A percentile compares a stretch with the other conserved stretches of the same genome.
Conservation (phyloP, 2,888 invertebrate species). For the Cheilosia variabilis region DNA sequence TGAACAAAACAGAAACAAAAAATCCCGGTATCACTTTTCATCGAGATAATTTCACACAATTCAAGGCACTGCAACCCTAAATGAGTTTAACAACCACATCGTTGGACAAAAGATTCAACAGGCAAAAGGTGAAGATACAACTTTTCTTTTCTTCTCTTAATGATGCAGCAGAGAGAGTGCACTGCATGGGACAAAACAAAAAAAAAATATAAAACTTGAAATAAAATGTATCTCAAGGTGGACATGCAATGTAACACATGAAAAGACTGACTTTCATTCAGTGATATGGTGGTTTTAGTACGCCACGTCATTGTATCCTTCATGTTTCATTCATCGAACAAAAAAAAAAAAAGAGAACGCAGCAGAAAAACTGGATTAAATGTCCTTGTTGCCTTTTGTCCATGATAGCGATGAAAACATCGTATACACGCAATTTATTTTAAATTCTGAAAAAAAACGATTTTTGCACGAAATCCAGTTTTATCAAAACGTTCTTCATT, state of each 20-base stretch:
- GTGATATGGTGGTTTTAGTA: conserved; percentile 37
- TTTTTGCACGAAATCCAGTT: conserved; percentile 13
- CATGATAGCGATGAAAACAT: conserved; percentile 35
- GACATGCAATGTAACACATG: conserved; percentile 42
- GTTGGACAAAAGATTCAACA: conserved; percentile 47
- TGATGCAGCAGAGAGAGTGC: conserved; percentile 44
- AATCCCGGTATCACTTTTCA: conserved; percentile 41
- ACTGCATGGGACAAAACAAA: conserved; percentile 8
- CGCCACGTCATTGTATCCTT: conserved; percentile 50
- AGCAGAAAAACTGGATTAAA: conserved; percentile 36
- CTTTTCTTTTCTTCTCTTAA: conserved; percentile 34
- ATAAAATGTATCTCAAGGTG: conserved; percentile 70
- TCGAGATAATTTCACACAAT: conserved; percentile 58
- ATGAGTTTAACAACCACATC: conserved; percentile 67
- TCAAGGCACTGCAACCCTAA: conserved; percentile 49
- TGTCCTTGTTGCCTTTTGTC: conserved; percentile 60
- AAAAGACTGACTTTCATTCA: conserved; percentile 53
- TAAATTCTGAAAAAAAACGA: conserved; percentile 4
- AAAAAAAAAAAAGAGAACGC: conserved; percentile 4
- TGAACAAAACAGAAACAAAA: background rate
- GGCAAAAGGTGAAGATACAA: conserved; percentile 5
- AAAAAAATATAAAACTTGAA: background rate
- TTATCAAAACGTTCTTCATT: conserved; percentile 35
- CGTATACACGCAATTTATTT: conserved; percentile 37
- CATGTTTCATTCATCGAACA: conserved; percentile 36